phyloP scores from a whole-genome alignment of 2,113 vertebrate species.

The Hemibagrus wyckioides region DNA sequence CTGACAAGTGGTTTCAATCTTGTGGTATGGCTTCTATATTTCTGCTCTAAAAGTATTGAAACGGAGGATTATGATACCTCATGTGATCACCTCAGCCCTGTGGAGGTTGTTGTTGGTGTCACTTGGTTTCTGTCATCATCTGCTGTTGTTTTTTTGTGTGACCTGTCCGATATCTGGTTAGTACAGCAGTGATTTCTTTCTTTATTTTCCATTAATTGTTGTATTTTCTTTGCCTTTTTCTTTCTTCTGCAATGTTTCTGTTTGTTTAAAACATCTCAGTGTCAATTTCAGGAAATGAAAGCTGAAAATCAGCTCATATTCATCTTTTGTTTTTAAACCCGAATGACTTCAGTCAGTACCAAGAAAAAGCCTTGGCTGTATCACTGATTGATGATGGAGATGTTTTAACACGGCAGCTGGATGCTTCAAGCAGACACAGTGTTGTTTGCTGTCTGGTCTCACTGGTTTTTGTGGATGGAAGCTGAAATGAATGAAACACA shows the following conservation, averaged over 20 bases:
- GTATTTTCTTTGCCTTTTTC: too few relatives aligned
- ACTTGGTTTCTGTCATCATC: background rate
- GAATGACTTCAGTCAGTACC: background rate
- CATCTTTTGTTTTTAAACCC: background rate
- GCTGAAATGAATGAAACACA: slow-evolving; percentile 13
- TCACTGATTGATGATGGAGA: slow-evolving; percentile 3
- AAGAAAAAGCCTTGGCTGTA: background rate
- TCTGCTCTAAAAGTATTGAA: background rate
- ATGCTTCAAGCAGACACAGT: background rate
- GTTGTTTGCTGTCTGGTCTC: slow-evolving; percentile 7
- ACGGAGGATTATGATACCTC: background rate
- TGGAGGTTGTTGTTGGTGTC: background rate
- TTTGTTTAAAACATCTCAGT: background rate
- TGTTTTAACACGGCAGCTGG: slow-evolving; percentile 9
- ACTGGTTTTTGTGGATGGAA: background rate
- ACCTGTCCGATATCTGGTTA: background rate
- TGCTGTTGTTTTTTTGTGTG: background rate
- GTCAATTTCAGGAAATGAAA: background rate
- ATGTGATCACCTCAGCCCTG: background rate
- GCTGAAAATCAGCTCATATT: background rate
- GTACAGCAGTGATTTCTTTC: background rate
- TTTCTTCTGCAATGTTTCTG: background rate
- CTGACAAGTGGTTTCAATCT: background rate
- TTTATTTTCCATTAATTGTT: too few relatives aligned
- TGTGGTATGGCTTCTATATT: background rate